Base-by-base conservation (phyloP, 2,797 vertebrate species). In the Cuniculus paca region DNA sequence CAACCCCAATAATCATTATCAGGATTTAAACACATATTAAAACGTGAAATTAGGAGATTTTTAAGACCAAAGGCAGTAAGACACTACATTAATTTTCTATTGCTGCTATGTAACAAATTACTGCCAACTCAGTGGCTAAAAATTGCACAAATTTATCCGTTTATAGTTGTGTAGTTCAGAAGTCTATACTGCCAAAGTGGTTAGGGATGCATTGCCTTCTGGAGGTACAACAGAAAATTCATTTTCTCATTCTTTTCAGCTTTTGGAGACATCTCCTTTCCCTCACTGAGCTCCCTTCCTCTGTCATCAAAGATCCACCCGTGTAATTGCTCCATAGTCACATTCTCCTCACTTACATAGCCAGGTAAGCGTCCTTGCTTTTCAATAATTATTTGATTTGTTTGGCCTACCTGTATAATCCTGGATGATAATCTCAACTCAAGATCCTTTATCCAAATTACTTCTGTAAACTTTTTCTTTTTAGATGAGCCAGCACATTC, bases 21-120 rank as follows among this genome's bases (percentile, higher is more conserved):
- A 2, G 6, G 6, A 77, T 94, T 86, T 81, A 75, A 93, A 80
- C 6, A 79, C 5, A 70, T 54, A 39, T 77, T 52, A 74, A 93
- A 92, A 90, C 28, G 1, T 79, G 4, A 39, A 80, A 61, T 7
- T 42, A 77, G 12, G 22, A 9, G 17, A 81, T 87, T 72, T 78
- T 78, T 22, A 94, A 72, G 31, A 88, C 6, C 2, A 61, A 91
- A 90, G 22, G 11, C 19, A 70, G n/a, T 20, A 54, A 63, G 8
- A 50, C 36, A 42, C 26, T 85, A 12, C 36, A 75, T 24, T 54
- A 42, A 80, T 34, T 93, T 68, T 77, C 63, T 80, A 20, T 31
- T 72, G 24, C 10, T 89, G 6, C 36, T 83, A 0, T 72, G 0
- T 77, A 96, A 88, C n/a, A 91, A 80, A 60, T 77, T 45, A 20